Evolutionary conservation across 2,113 vertebrate species (phyloP).

Genomic region (Brachypteracias leptosomus): DNA sequence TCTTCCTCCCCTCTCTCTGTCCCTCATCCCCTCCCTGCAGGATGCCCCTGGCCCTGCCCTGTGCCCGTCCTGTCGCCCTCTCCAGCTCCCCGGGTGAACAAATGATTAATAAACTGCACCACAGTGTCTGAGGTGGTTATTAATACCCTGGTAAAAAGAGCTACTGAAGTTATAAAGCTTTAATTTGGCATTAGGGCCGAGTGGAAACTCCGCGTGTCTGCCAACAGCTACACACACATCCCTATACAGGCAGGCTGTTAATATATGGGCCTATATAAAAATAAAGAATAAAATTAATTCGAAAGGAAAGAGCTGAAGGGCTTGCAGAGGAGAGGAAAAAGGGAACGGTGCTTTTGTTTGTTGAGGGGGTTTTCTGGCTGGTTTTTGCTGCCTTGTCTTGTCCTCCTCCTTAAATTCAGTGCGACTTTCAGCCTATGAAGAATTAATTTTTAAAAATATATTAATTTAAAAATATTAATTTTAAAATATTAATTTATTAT

Average conservation of each 20-base stretch:
- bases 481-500: no score
- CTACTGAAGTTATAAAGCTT: slow-evolving; percentile 72
- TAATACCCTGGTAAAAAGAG: slow-evolving; percentile 65
- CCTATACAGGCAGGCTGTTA: slow-evolving; percentile 41
- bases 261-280: slow-evolving; percentile 14
- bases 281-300: slow-evolving; percentile 47
- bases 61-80: background rate
- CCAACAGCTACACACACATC: slow-evolving; percentile 62
- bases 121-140: slow-evolving; percentile 67
- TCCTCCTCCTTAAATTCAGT: background rate
- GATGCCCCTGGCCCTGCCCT: background rate
- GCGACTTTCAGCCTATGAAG: background rate
- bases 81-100: background rate
- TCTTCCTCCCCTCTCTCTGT: background rate
- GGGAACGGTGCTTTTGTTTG: background rate
- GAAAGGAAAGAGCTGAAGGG: background rate
- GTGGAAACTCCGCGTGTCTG: slow-evolving; percentile 51
- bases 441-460: no score
- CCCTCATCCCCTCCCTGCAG: background rate
- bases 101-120: slow-evolving; percentile 64
- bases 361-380: background rate
- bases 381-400: background rate
- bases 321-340: background rate
- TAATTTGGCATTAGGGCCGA: slow-evolving; percentile 67
- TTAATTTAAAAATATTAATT: no score